Base-by-base conservation (phyloP, 1,140 invertebrate genomes). In the Trinorchestia longiramus region DNA sequence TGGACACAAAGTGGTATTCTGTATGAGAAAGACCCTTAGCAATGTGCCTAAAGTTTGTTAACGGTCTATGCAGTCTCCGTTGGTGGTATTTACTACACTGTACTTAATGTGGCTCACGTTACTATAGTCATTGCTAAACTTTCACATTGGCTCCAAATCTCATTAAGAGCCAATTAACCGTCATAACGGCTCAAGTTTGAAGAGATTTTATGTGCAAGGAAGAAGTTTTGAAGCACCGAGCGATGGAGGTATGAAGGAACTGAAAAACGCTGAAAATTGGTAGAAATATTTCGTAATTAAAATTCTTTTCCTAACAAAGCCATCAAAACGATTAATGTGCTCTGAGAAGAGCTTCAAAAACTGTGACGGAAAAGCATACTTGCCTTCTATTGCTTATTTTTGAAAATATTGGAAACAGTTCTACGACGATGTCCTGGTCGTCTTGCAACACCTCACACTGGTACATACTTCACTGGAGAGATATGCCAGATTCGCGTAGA, bases 91-190 rank as follows among this genome's bases (percentile, higher is more conserved):
- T 77, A 77, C 62, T 15, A 36, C 62, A 3, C 62, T 77, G 62
- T 77, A 77, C 62, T 77, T 77, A 77, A 77, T 77, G 62, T 15
- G 28, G 62, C 62, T 1, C 62, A 77, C 62, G 62, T 77, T 77
- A 11, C 62, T 77, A 77, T 77, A 77, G 62, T 77, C 62, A 77
- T 77, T 77, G 62, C 62, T 77, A 77, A 77, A 77, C 62, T 77
- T 77, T 77, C 62, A 77, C 62, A 77, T 77, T 77, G 62, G 62
- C 62, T 77, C 36, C 62, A 77, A 77, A 77, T 77, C 62, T 77
- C 62, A 77, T 77, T 77, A 77, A 77, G 62, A 77, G 62, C 62
- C 62, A 77, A 77, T 77, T 77, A 77, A 77, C 62, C 62, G 62
- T 77, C 62, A 77, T 77, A 77, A 77, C 62, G 62, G 62, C 62